Evolutionary conservation across 2,888 invertebrate species (phyloP).

Genomic region (Sericinus montela): DNA sequence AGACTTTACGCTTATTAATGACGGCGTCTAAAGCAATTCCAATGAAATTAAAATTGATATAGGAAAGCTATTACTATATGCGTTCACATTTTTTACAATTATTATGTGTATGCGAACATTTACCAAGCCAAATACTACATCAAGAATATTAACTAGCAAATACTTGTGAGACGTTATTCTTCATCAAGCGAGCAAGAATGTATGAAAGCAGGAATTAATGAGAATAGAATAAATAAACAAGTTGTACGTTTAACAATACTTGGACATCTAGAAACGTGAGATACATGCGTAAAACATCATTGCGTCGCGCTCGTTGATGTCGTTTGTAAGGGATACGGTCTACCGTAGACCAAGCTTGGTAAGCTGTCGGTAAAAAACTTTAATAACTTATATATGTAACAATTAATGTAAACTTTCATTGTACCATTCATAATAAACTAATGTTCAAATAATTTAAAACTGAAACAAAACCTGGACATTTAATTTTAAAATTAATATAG

Average conservation of each 20-base stretch:
- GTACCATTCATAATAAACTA: too few species aligned
- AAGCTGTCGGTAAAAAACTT: background rate
- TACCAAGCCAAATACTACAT: background rate
- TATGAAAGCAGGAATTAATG: constrained; percentile 9
- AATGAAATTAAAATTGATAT: too few species aligned
- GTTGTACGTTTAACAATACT: constrained; percentile 11
- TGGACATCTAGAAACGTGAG: constrained; percentile 5
- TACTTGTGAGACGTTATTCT: background rate
- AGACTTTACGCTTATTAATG: too few species aligned
- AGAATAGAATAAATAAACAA: constrained; percentile 11
- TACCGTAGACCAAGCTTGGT: background rate
- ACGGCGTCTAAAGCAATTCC: too few species aligned
- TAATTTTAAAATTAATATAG: too few species aligned
- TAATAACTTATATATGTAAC: too few species aligned
- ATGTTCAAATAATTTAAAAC: too few species aligned
- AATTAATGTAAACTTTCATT: too few species aligned
- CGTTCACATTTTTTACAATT: too few species aligned
- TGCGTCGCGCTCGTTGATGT: constrained; percentile 44
- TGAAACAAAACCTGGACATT: too few species aligned
- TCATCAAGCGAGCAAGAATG: background rate
- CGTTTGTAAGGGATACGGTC: constrained; percentile 37
- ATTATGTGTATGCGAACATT: background rate
- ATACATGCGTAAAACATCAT: constrained; percentile 3
- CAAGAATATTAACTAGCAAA: background rate
- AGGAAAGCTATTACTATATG: too few species aligned